Base-by-base conservation (phyloP, 2,797 vertebrate species). In the Sebastes miniatus region DNA sequence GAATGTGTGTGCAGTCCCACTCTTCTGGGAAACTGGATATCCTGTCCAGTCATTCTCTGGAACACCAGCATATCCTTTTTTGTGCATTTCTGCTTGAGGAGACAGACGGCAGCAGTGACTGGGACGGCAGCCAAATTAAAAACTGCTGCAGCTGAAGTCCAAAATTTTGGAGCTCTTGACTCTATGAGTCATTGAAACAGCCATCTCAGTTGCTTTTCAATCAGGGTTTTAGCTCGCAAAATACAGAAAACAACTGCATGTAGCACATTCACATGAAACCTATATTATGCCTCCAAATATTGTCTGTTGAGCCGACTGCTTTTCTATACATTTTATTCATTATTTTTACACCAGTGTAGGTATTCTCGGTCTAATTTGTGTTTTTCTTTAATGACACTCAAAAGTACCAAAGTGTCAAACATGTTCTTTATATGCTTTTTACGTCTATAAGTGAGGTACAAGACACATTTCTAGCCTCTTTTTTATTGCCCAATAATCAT, bases 21-120 rank as follows among this genome's bases (percentile, higher is more conserved):
- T 89, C 76, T 36, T 61, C 68, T 67, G 86, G 86, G 92, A 88
- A 87, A 76, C 84, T 73, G 76, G 76, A 92, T 85, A 90, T 92
- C 90, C 92, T 90, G 92, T 87, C 92, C 83, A 92, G 92, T 93
- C 92, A 93, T 93, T 72, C 86, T 54, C 43, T 54, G 65, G 79
- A 86, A 80, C 69, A 31, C 83, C 76, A 64, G 64, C 83, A 85
- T 80, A 56, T 89, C 90, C 86, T 92, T 92, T 90, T 90, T 90
- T 86, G 88, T 90, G 78, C 85, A 78, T 85, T 88, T 86, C 80
- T 77, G 77, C 77, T 68, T 16, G 24, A 27, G 81, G 64, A 69
- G 80, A 89, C 63, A 78, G 80, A 83, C 36, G 69, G 81, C 91
- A 85, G 80, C 91, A 85, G 80, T 10, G 62, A 4, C 87, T 79